A percentile compares a stretch with the other conserved stretches of the same genome.
phyloP scores from a whole-genome alignment of 2,797 vertebrate species.

The Menidia menidia region DNA sequence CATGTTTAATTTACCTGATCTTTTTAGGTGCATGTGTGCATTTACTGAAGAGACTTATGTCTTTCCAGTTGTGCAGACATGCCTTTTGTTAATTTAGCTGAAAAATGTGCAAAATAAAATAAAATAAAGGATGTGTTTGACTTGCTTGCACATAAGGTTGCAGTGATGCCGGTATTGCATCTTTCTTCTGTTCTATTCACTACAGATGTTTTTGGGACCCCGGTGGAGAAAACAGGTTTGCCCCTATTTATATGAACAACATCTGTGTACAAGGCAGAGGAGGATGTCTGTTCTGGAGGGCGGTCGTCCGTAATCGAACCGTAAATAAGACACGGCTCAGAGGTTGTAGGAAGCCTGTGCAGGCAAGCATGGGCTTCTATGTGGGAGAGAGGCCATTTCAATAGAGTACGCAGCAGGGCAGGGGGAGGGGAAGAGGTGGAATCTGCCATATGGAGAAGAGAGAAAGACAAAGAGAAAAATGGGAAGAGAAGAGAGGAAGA shows the following conservation, averaged over 20 bases:
- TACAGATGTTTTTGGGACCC: slow-evolving; percentile 56
- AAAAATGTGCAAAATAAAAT: not conserved
- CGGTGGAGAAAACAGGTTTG: slow-evolving; percentile 49
- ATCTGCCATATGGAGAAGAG: slow-evolving; percentile 73
- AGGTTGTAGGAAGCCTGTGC: slow-evolving; percentile 69
- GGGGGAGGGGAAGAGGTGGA: slow-evolving; percentile 61
- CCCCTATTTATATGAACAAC: slow-evolving; percentile 60
- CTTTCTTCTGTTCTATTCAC: slow-evolving; percentile 16
- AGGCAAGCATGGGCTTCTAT: slow-evolving; percentile 66
- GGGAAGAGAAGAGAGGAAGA: slow-evolving; percentile 51
- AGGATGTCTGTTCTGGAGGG: slow-evolving; percentile 54
- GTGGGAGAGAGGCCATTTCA: slow-evolving; percentile 67
- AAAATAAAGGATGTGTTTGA: not conserved
- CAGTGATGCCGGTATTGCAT: slow-evolving; percentile 16
- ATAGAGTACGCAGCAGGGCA: slow-evolving; percentile 61
- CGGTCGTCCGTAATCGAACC: slow-evolving; percentile 63
- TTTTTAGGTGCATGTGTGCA: slow-evolving; percentile 40
- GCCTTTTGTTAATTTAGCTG: slow-evolving; percentile 26
- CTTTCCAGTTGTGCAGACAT: slow-evolving; percentile 32
- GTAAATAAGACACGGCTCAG: slow-evolving; percentile 71
- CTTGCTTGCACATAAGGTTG: slow-evolving; percentile 15
- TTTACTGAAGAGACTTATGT: slow-evolving; percentile 41
- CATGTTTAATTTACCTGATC: slow-evolving; percentile 70
- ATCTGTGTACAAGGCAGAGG: slow-evolving; percentile 60
- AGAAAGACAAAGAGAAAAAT: slow-evolving; percentile 64